phyloP scores from a whole-genome alignment of 2,113 vertebrate species.

The Mormoops blainvillei region DNA sequence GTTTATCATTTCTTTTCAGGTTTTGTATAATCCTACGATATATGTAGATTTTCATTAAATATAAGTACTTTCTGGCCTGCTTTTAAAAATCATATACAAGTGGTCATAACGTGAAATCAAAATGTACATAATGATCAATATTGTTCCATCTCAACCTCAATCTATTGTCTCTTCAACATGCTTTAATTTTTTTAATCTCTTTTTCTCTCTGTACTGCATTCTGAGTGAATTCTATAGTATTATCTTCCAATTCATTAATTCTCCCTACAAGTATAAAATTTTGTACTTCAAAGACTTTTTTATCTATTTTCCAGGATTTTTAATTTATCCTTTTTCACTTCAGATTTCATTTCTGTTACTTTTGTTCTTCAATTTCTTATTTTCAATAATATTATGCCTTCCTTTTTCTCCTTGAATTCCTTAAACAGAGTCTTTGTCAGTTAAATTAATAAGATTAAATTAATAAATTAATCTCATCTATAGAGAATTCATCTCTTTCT shows the following conservation, averaged over 20 bases:
- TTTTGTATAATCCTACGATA: background rate
- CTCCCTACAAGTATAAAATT: background rate
- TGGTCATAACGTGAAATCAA: background rate
- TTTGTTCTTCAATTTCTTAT: background rate
- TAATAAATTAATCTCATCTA: background rate
- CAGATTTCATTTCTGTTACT: background rate
- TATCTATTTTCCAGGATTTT: background rate
- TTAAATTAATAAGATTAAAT: background rate
- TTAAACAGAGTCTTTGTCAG: background rate
- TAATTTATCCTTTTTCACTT: background rate
- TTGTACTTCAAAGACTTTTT: background rate
- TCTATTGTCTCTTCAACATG: background rate
- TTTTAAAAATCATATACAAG: background rate
- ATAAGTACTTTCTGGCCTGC: background rate
- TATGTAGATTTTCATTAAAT: background rate
- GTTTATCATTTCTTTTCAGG: slow-evolving; percentile 2
- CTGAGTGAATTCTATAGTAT: background rate
- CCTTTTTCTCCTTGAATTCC: background rate
- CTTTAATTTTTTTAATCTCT: background rate
- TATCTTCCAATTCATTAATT: background rate
- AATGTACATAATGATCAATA: background rate
- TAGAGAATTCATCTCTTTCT: background rate
- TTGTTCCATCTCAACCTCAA: background rate
- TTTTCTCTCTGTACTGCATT: background rate
- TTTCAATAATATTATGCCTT: background rate